These are phyloP conservation scores for Dicyrtoma fusca DNA, from an alignment of 2,888 invertebrate species.

Conservation along the genomic window DNA sequence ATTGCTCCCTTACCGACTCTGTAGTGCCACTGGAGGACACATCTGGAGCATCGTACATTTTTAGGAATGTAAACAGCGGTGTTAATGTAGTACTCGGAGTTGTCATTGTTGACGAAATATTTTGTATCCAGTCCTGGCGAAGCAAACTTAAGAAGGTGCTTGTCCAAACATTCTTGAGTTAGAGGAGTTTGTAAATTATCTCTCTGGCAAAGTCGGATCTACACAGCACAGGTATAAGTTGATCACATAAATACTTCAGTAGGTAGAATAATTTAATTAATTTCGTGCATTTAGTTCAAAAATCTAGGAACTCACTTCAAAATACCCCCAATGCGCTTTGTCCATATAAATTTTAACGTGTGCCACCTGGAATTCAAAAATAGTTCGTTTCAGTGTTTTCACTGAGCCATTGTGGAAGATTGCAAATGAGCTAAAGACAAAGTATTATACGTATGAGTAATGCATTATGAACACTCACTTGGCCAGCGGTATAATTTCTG, in stretches of 20 bases:
- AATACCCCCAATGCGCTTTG: conserved; percentile 37
- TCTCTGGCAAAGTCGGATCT: conserved; percentile 35
- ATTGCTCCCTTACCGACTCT: too few relatives aligned
- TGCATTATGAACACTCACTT: too few relatives aligned
- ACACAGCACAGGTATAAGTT: too few relatives aligned
- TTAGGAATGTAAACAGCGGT: conserved; percentile 24
- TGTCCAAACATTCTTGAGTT: conserved; percentile 31
- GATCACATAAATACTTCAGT: too few relatives aligned
- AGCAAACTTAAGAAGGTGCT: conserved; percentile 31
- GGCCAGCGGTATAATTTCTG: conserved; percentile 39
- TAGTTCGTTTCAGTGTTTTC: conserved; percentile 2
- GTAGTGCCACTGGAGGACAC: conserved; percentile 37
- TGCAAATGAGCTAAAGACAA: too few relatives aligned
- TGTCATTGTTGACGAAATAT: conserved; percentile 21
- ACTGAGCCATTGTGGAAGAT: too few relatives aligned
- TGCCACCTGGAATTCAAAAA: conserved; percentile 21
- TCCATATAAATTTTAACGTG: conserved; percentile 38
- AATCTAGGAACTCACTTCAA: conserved; percentile 25
- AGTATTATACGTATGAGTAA: too few relatives aligned
- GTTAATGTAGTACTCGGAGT: conserved; percentile 35
- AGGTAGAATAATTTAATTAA: too few relatives aligned
- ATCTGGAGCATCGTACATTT: conserved; percentile 25
- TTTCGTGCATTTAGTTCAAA: neutral
- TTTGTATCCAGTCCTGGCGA: conserved; percentile 18
- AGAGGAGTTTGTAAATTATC: conserved; percentile 10